phyloP scores from a whole-genome alignment of 1,140 invertebrate species.

The Zaprionus nigranus region DNA sequence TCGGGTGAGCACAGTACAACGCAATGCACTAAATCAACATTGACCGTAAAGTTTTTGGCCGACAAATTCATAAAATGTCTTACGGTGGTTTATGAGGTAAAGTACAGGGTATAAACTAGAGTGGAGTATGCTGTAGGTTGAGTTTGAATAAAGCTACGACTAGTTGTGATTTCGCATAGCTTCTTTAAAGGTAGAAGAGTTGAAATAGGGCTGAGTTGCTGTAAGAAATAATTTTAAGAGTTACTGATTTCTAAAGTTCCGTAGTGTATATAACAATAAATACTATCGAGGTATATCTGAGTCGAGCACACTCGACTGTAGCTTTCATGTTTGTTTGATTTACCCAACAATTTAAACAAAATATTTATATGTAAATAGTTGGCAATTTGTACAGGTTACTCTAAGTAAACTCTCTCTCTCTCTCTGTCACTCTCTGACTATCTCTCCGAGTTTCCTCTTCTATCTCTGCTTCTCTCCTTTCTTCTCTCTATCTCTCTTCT shows the following conservation, averaged over 20 bases:
- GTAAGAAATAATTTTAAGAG: too few species aligned
- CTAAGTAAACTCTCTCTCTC: background rate
- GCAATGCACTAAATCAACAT: conserved; percentile 35
- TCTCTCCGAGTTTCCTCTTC: background rate
- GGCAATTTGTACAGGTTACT: conserved; percentile 2
- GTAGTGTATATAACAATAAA: too few species aligned
- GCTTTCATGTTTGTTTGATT: background rate
- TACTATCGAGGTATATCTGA: too few species aligned
- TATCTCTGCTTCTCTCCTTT: background rate
- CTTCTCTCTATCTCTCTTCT: too few species aligned
- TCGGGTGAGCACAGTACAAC: background rate
- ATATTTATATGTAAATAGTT: conserved; percentile 18
- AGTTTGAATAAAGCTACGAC: background rate
- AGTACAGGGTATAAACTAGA: background rate
- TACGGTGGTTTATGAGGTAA: conserved; percentile 4
- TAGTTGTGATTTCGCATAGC: too few species aligned
- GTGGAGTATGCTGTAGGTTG: background rate
- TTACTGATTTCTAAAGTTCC: too few species aligned
- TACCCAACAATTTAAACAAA: conserved; percentile 3
- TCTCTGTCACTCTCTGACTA: background rate
- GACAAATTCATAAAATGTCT: conserved; percentile 30
- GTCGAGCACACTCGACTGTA: too few species aligned
- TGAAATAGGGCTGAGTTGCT: too few species aligned
- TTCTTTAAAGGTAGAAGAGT: too few species aligned
- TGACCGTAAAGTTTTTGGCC: conserved; percentile 12